A percentile compares a stretch with the other conserved stretches of the same genome.
Evolutionary conservation across 2,888 invertebrate genomes (phyloP).

Genomic region (Pheosia tremula): DNA sequence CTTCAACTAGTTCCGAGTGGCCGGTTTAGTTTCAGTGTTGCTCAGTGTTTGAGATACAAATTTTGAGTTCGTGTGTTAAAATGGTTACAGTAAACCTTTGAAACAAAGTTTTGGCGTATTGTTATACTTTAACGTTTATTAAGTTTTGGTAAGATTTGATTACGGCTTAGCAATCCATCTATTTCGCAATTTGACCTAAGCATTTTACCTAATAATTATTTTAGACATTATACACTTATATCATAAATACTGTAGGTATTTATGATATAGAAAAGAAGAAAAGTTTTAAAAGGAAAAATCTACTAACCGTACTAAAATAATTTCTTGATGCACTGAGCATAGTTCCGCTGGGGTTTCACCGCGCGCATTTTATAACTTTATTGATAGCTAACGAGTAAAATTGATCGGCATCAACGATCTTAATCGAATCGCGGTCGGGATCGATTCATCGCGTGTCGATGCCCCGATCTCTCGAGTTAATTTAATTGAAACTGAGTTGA

Average conservation of each 20-base stretch:
- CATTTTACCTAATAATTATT: not conserved
- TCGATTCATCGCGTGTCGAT: conserved; percentile 78
- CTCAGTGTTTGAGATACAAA: conserved; percentile 64
- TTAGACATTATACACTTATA: no score
- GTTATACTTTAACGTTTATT: conserved; percentile 17
- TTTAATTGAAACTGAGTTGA: conserved; percentile 82
- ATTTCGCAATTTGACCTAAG: not conserved
- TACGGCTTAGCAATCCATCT: not conserved
- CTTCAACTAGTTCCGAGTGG: conserved; percentile 77
- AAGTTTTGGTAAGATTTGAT: not conserved
- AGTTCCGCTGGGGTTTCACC: conserved; percentile 45
- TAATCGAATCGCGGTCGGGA: conserved; percentile 76
- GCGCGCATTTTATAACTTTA: conserved; percentile 68
- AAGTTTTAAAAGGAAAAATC: no score
- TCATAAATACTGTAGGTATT: no score
- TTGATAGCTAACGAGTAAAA: conserved; percentile 75
- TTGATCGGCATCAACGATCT: conserved; percentile 79
- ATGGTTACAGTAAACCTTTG: conserved; percentile 34
- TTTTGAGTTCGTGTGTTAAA: conserved; percentile 43
- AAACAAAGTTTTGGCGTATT: conserved; percentile 20
- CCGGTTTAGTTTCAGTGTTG: conserved; percentile 79
- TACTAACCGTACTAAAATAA: no score
- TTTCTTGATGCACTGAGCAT: conserved; percentile 39
- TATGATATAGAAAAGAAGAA: no score
- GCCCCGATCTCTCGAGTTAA: conserved; percentile 77